Evolutionary conservation across 2,797 vertebrate species (phyloP), one percentile per base, ranked within the genome.

Genomic region (Euphonia xanthogaster): DNA sequence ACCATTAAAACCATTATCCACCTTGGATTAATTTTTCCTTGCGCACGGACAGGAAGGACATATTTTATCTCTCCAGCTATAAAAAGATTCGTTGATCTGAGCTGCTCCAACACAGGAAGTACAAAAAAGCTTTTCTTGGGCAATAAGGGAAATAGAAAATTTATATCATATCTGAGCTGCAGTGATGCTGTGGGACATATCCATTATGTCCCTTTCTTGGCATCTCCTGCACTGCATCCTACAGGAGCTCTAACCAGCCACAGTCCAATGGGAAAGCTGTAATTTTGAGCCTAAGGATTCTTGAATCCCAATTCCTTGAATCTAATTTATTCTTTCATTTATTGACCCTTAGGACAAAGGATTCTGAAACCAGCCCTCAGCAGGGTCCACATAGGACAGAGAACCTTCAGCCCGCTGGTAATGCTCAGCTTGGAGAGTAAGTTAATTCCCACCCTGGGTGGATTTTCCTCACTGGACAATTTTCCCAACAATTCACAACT

Each of bases 361-460:
- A 86, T 98, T 94, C 95, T 98, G 78, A 97, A 91, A 80, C 98
- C 98, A 72, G 93, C 95, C 4, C 76, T 97, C 28, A 61, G 94
- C 82, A 98, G 97, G 95, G 91, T 98, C 74, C 97, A 93, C 51
- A 95, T 97, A 51, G 77, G 95, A 83, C 97, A 94, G 78, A 98
- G 88, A 95, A 96, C 90, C 73, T 73, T 95, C 65, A 71, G 40
- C 9, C 60, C 86, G 1, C 70, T 97, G 50, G 88, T 93, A 90
- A 96, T 95, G 90, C 96, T 95, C 54, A 74, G 91, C 61, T 50
- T 82, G 76, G 96, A 98, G 42, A 98, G 98, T 98, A 97, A 98
- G 98, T 98, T 61, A 61, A 78, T 81, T 93, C 50, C 77, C 63
- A 67, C 28, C 61, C 70, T 4, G 0, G 22, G 81, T 5, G 3